Base-by-base conservation (phyloP, 1,140 invertebrate genomes). In the Papilio aristodemus region DNA sequence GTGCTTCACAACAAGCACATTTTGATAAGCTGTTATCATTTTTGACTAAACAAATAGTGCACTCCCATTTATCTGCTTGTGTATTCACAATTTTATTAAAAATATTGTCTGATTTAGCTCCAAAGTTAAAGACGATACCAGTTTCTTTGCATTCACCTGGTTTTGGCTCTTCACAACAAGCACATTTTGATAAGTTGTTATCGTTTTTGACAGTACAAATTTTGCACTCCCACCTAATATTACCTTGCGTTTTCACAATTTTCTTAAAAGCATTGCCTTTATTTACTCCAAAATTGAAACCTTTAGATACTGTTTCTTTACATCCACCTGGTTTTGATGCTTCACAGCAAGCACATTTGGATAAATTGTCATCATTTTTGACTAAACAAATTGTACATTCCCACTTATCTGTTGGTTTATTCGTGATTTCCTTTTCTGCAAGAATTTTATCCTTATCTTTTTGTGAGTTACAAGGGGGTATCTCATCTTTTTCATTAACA, bases 181-280 rank as follows among this genome's bases (percentile, higher is more conserved):
- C 87, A 88, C 95, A 96, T 70, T 93, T 95, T 3, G 74, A 76
- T 72, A 73, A 14, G 86, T 85, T 9, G 89, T 87, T 14, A 86
- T 94, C 93, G 85, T 96, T 96, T 60, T 90, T 86, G 1, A 95
- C 90, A 89, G 94, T 92, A 85, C 95, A 96, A 46, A 87, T 90
- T 9, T 86, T 76, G 87, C 95, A 96, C 68, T 94, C 78, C 79
- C 78, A 84, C 46, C 76, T 76, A n/a, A n/a, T n/a, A 59, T 67
- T 46, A 22, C 43, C 68, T 41, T 70, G 71, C 68, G 50, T 58
- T n/a, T 17, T 37, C 17, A 68, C 37, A 13, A 59, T 54, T 60
- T 73, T 73, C 38, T 62, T 60, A 39, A 64, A 50, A 46, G 67
- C 74, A 22, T 71, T 76, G 39, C 14, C 64, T 50, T 54, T 58